Evolutionary conservation across 2,797 vertebrate species (phyloP), one percentile per base, ranked within the genome.

Genomic region (Acanthis flammea): DNA sequence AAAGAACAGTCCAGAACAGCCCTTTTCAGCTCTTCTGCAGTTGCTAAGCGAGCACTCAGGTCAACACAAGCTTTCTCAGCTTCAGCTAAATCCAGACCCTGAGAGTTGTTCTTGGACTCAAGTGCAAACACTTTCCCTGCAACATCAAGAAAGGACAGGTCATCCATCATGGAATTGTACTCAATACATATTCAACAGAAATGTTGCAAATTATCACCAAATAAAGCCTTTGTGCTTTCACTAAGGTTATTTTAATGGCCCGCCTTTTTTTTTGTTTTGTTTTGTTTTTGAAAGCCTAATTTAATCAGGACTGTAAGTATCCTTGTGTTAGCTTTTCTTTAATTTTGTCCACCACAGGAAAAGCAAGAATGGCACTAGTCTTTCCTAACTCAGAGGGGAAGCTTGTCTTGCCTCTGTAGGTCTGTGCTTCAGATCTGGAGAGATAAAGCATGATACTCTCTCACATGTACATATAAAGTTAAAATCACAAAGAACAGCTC

Each of bases 101-200:
- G 95, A 21, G 98, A 98, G 87, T 97, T 98, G 90, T 98, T 98
- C 97, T 97, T 98, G 93, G 98, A 96, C 86, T 98, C 98, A 94
- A 99, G 78, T 44, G 98, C 97, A 88, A 99, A 99, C 83, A 99
- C 98, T 81, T 98, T 99, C 86, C 99, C 99, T 99, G 97, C 53
- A 87, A 89, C 71, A 96, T 72, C 96, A 88, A 47, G 95, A 78
- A 96, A 95, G 63, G 70, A 87, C 50, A 88, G 21, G n/a, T 89
- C 80, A 94, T 73, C 72, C 14, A 0, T 78, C 53, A 62, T n/a
- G 39, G 44, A 45, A 45, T 21, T 47, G 47, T 53, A 88, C 44
- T 76, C 79, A 60, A 78, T 25, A 47, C 6, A 44, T 30, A 76
- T 17, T 75, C 71, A 81, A 70, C 28, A 76, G 55, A 91, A 88